A percentile compares a stretch with the other conserved stretches of the same genome.
Evolutionary conservation across 2,888 invertebrate species (phyloP).

Genomic region (Parnassius smintheus): DNA sequence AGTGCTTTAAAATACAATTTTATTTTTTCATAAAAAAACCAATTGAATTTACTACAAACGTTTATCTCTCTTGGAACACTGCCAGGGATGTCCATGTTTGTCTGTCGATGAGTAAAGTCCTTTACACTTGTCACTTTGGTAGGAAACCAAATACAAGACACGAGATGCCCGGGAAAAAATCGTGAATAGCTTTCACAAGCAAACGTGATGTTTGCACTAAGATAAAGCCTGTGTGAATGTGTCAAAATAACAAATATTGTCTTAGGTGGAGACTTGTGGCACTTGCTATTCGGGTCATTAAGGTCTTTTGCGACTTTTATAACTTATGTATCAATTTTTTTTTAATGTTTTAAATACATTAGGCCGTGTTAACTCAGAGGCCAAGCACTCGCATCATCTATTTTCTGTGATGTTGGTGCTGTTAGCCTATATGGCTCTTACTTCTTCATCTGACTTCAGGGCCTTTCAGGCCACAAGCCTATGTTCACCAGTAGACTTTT

Average conservation of each 20-base stretch:
- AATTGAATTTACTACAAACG: not conserved
- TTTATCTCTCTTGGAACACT: constrained; percentile 44
- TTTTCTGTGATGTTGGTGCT: too few species aligned
- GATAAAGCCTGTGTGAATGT: constrained; percentile 80
- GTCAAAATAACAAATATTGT: constrained; percentile 80
- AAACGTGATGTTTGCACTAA: constrained; percentile 73
- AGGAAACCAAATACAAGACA: constrained; percentile 71
- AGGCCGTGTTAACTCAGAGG: too few species aligned
- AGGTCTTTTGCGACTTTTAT: constrained; percentile 13
- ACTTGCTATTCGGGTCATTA: constrained; percentile 26
- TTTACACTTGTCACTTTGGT: constrained; percentile 77
- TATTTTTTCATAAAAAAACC: too few species aligned
- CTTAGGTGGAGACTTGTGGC: constrained; percentile 41
- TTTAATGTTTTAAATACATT: too few species aligned
- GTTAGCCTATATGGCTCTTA: too few species aligned
- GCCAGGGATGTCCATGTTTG: constrained; percentile 66
- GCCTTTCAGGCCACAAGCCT: too few species aligned
- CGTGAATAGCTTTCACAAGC: constrained; percentile 73
- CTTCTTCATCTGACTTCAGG: too few species aligned
- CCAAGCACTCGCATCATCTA: too few species aligned
- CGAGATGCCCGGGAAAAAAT: constrained; percentile 64
- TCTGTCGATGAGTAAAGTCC: constrained; percentile 65
- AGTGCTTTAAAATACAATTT: too few species aligned
- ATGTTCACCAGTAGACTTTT: too few species aligned
- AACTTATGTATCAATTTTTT: too few species aligned